Base-by-base conservation (phyloP, 2,888 invertebrate genomes). In the Macrophya annulata region DNA sequence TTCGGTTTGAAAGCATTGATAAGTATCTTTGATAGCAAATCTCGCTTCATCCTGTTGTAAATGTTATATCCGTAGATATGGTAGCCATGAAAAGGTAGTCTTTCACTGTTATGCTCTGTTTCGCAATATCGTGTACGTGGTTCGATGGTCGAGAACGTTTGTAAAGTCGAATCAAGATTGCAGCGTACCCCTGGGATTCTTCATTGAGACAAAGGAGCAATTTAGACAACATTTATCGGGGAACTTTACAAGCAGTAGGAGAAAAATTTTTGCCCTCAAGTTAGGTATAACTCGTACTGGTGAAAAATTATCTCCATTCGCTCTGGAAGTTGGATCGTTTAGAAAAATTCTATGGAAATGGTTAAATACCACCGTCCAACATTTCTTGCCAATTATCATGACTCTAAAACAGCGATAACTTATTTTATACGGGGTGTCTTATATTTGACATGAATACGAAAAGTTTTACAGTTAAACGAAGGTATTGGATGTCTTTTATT, bases 121-220 rank as follows among this genome's bases (percentile, higher is more conserved):
- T 59, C 81, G 62, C 62, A 62, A 62, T 62, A 81, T 81, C 40
- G 62, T 21, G 43, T 81, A 81, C 59, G 59, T 62, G 43, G 62
- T 81, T 62, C 62, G 81, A 81, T 81, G 59, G 25, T 81, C n/a
- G 43, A 62, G 81, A 81, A 81, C 25, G 81, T 81, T 62, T 81
- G 81, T 81, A 81, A 62, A 81, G 81, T 59, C 65, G 68, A 68
- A 83, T 83, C 83, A 71, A 83, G 68, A 83, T 83, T 51, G 37
- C 51, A 68, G 62, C 37, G 48, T 10, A 83, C 83, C 71, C 83
- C 68, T 83, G 83, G 83, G 83, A 68, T 68, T 48, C 48, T 83
- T 83, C 48, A 83, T 83, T 83, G 83, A 83, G 83, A 83, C 83
- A 71, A 59, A 68, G 83, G 71, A 71, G 83, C 83, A 71, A 83